Conservation (phyloP, 2,113 vertebrate species). For the Piaya cayana region DNA sequence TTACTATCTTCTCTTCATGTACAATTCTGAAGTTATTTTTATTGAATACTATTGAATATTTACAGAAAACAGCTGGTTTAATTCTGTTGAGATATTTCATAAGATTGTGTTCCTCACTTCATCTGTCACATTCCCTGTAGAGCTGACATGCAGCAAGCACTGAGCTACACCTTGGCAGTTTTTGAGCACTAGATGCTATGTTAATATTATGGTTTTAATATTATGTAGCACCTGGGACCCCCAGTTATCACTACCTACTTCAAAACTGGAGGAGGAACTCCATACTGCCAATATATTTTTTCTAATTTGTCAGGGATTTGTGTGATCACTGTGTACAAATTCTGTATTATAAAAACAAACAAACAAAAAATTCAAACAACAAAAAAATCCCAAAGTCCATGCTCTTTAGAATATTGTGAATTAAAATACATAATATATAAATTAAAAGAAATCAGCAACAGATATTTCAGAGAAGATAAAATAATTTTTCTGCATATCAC, state of each 20-base stretch:
- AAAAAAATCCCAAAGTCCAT: fast-evolving
- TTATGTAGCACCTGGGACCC: not conserved
- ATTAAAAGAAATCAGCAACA: not conserved
- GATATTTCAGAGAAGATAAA: not conserved
- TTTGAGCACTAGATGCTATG: not conserved
- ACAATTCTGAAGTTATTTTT: not conserved
- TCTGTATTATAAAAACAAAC: not conserved
- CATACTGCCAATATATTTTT: not conserved
- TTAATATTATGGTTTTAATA: not conserved
- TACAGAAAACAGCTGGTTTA: not conserved
- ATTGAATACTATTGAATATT: not conserved
- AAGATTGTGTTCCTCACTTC: not conserved
- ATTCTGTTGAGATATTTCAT: not conserved
- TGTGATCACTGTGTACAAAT: not conserved
- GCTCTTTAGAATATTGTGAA: not conserved
- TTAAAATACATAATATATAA: not conserved
- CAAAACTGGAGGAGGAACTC: not conserved
- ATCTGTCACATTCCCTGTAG: not conserved
- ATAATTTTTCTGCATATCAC: not conserved
- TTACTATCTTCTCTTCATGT: not conserved
- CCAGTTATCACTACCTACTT: not conserved
- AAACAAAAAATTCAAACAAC: not conserved
- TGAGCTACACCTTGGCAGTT: not conserved
- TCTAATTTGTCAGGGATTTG: not conserved
- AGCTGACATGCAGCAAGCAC: not conserved